phyloP scores from a whole-genome alignment of 2,797 vertebrate genomes.

The Fratercula arctica region DNA sequence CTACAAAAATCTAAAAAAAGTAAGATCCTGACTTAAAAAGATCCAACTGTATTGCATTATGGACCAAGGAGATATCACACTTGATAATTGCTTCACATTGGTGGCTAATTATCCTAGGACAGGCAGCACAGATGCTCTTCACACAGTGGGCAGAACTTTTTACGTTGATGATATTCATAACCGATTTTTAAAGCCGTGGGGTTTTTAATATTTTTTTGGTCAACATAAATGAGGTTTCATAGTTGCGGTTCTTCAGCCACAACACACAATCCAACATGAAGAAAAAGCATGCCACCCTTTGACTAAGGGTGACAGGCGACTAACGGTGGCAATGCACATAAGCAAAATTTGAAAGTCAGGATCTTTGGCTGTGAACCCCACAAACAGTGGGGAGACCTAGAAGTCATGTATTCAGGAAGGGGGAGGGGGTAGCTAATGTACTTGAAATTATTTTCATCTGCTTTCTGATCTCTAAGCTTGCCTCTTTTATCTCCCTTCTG shows the following conservation, averaged over 20 bases:
- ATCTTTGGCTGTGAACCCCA: not conserved
- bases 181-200: not conserved
- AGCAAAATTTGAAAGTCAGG: not conserved
- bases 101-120: not conserved
- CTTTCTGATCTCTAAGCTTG: not conserved
- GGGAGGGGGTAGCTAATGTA: not conserved
- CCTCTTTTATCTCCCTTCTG: not conserved
- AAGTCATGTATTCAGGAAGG: not conserved
- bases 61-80: not conserved
- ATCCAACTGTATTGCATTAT: not conserved
- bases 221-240: not conserved
- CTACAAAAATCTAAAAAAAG: not conserved
- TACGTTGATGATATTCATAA: not conserved
- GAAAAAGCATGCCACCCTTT: not conserved
- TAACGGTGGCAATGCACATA: not conserved
- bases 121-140: not conserved
- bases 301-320: not conserved
- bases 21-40: not conserved
- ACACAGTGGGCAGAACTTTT: not conserved
- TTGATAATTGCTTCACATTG: not conserved
- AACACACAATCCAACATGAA: not conserved
- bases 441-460: not conserved
- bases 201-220: not conserved
- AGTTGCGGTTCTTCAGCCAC: not conserved
- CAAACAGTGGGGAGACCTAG: not conserved